Percentiles rank a stretch among this genome's conserved stretches.
Evolutionary conservation across 2,888 invertebrate genomes (phyloP).

Genomic region (Drosophila siamana): DNA sequence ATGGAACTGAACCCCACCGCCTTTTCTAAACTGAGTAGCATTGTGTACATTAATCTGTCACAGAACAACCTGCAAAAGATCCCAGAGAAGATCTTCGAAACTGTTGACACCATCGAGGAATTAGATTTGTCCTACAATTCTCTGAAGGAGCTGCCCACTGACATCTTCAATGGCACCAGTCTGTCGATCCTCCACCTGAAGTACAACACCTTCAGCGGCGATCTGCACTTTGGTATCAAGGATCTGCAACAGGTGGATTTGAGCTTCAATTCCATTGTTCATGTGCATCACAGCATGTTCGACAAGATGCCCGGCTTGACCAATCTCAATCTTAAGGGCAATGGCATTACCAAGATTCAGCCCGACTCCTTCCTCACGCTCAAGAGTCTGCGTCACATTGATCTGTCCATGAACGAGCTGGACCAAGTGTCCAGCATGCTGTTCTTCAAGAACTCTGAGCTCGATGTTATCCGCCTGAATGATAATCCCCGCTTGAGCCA

Average conservation of each 20-base stretch:
- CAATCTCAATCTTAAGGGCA: constrained; percentile 89
- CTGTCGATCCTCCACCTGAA: constrained; percentile 90
- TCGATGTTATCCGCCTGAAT: constrained; percentile 90
- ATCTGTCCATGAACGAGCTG: constrained; percentile 90
- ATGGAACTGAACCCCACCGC: constrained; percentile 88
- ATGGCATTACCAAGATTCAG: constrained; percentile 89
- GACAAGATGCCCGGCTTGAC: constrained; percentile 88
- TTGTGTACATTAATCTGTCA: constrained; percentile 89
- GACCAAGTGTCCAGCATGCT: constrained; percentile 89
- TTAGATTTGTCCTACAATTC: constrained; percentile 90
- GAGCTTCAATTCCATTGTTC: constrained; percentile 89
- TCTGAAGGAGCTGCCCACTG: constrained; percentile 88
- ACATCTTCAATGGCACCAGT: constrained; percentile 89
- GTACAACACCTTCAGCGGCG: constrained; percentile 89
- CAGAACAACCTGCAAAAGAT: constrained; percentile 88
- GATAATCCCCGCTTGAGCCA: constrained; percentile 89
- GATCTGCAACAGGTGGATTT: constrained; percentile 89
- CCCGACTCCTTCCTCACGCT: constrained; percentile 89
- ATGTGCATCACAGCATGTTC: constrained; percentile 89
- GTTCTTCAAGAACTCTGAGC: constrained; percentile 89
- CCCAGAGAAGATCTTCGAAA: constrained; percentile 86
- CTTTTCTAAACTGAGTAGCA: constrained; percentile 88
- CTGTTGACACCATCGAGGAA: constrained; percentile 89
- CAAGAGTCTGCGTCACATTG: constrained; percentile 89
- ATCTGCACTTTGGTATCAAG: constrained; percentile 88